Evolutionary conservation across 1,140 invertebrate genomes (phyloP).

Genomic region (Pseudomyrmex dendroicus): DNA sequence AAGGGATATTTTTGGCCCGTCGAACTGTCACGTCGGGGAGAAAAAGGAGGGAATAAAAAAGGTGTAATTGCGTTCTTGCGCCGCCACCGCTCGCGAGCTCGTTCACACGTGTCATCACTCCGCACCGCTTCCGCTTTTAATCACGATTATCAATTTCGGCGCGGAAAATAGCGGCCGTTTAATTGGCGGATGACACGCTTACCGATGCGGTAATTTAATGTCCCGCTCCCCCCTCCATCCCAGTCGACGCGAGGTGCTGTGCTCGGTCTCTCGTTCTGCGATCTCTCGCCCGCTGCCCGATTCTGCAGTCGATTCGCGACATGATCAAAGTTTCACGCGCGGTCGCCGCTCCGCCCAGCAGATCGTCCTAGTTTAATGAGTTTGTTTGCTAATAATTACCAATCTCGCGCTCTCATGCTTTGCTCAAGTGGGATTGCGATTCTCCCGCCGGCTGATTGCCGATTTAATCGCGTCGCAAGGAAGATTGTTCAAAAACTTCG

Average conservation of each 20-base stretch:
- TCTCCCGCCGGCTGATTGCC: constrained; percentile 20
- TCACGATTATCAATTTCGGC: constrained; percentile 76
- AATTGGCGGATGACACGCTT: constrained; percentile 80
- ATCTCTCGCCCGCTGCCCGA: constrained; percentile 60
- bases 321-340: constrained; percentile 74
- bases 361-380: constrained; percentile 73
- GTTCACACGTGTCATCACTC: constrained; percentile 69
- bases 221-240: constrained; percentile 49
- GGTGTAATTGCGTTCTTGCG: constrained; percentile 67
- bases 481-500: neutral
- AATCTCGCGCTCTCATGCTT: constrained; percentile 20
- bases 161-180: constrained; percentile 73
- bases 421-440: constrained; percentile 49
- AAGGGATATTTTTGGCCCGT: constrained; percentile 59
- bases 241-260: constrained; percentile 43
- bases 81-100: constrained; percentile 42
- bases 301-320: constrained; percentile 71
- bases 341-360: constrained; percentile 63
- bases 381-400: constrained; percentile 73
- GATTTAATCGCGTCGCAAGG: neutral
- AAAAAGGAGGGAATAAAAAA: constrained; percentile 62
- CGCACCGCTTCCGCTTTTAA: constrained; percentile 72
- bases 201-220: constrained; percentile 78
- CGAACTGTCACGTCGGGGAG: constrained; percentile 62
- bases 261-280: constrained; percentile 57